These are phyloP conservation scores for Unio delphinus DNA, from an alignment of 2,888 invertebrate genomes.

Conservation along the genomic window DNA sequence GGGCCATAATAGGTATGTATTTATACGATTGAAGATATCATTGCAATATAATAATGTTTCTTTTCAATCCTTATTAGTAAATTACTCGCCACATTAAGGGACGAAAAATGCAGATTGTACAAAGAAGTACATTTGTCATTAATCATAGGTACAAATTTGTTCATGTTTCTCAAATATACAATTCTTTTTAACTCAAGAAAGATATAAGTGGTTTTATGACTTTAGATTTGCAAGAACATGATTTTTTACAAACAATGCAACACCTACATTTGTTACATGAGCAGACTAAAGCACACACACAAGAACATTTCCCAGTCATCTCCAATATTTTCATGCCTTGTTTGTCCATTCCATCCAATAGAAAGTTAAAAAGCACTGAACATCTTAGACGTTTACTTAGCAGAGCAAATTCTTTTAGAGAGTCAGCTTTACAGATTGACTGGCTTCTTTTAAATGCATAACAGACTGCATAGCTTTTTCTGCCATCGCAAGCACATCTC, in stretches of 20 bases:
- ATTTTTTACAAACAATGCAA: too few relatives aligned
- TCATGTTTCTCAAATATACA: too few relatives aligned
- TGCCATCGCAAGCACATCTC: constrained; percentile 10
- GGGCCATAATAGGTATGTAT: too few relatives aligned
- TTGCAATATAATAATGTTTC: too few relatives aligned
- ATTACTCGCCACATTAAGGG: too few relatives aligned
- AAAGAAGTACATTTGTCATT: too few relatives aligned
- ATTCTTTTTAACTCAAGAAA: too few relatives aligned
- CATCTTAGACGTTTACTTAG: not conserved
- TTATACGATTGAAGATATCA: too few relatives aligned
- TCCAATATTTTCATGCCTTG: not conserved
- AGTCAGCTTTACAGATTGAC: not conserved
- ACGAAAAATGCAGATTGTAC: too few relatives aligned
- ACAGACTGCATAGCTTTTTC: constrained; percentile 6
- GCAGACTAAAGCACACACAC: constrained; percentile 1
- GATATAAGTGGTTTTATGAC: not conserved
- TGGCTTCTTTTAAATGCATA: constrained; percentile 11
- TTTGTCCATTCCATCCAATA: not conserved
- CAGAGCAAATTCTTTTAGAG: not conserved
- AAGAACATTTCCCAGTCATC: not conserved
- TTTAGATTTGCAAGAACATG: not conserved
- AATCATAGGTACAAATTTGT: too few relatives aligned
- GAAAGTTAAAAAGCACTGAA: not conserved
- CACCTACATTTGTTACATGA: constrained; percentile 1
- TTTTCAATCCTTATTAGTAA: too few relatives aligned